These are phyloP conservation scores for Hoplostethus mediterraneus DNA, from an alignment of 2,797 vertebrate species.

Conservation along the genomic window DNA sequence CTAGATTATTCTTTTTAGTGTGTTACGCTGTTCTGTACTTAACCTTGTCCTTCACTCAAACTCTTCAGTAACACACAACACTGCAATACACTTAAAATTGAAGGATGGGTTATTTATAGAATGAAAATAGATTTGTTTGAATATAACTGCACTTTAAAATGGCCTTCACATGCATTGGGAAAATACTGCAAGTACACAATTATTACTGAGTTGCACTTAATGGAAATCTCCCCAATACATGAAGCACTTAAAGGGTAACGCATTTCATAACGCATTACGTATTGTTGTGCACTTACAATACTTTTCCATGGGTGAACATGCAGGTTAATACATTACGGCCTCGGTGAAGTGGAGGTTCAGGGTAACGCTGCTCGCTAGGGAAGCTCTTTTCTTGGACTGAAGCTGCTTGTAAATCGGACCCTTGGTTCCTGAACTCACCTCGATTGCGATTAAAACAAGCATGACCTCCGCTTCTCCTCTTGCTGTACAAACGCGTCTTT, in stretches of 20 bases:
- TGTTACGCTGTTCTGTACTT: conserved; percentile 36
- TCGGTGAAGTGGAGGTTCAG: background rate
- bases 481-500: conserved; percentile 55
- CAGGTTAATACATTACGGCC: too few relatives aligned
- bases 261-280: too few relatives aligned
- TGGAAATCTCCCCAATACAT: too few relatives aligned
- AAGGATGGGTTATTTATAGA: background rate
- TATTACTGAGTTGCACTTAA: too few relatives aligned
- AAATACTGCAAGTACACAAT: too few relatives aligned
- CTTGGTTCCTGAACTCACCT: background rate
- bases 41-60: conserved; percentile 22
- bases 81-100: background rate
- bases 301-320: too few relatives aligned
- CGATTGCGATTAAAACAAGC: conserved; percentile 22
- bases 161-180: background rate
- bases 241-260: too few relatives aligned
- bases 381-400: background rate
- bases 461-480: conserved; percentile 49
- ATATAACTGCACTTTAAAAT: too few relatives aligned
- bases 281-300: too few relatives aligned
- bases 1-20: too few relatives aligned
- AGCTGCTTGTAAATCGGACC: conserved; percentile 14
- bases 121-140: too few relatives aligned
- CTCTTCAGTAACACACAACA: background rate
- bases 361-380: background rate